Percentiles rank a stretch among this genome's conserved stretches.
Conservation (phyloP, 2,888 invertebrate genomes). For the Seira ritae region DNA sequence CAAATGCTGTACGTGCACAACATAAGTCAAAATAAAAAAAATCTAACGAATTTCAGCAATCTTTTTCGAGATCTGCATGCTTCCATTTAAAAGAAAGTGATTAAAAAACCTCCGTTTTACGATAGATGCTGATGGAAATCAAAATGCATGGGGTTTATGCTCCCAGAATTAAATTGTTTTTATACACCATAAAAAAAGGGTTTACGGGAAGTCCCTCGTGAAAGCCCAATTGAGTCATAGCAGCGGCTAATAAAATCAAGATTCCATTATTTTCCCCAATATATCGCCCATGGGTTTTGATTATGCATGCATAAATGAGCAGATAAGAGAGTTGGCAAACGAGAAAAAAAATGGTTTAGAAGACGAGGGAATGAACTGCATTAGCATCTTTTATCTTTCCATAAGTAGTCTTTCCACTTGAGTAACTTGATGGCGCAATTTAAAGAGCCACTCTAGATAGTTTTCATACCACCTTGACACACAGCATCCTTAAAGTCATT, state of each 20-base stretch:
- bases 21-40: no score
- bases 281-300: not conserved
- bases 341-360: slow-evolving; percentile 14
- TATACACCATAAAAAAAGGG: no score
- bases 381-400: slow-evolving; percentile 27
- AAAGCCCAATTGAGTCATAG: slow-evolving; percentile 9
- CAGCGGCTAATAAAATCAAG: not conserved
- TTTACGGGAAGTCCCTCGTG: no score
- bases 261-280: slow-evolving; percentile 19
- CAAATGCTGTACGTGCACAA: no score
- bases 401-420: slow-evolving; percentile 55
- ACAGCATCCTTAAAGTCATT: slow-evolving; percentile 15
- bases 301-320: slow-evolving; percentile 17
- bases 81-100: no score
- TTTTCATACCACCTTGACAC: slow-evolving; percentile 53
- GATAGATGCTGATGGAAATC: no score
- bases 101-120: no score
- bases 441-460: slow-evolving; percentile 47
- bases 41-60: no score
- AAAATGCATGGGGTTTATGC: no score
- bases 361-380: slow-evolving; percentile 14
- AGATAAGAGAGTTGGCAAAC: slow-evolving; percentile 18
- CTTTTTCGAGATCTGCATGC: no score
- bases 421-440: slow-evolving; percentile 47
- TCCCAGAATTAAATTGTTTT: no score